Evolutionary conservation across 2,797 vertebrate species (phyloP), one percentile per base, ranked within the genome.

Genomic region (Galaxias olidus): DNA sequence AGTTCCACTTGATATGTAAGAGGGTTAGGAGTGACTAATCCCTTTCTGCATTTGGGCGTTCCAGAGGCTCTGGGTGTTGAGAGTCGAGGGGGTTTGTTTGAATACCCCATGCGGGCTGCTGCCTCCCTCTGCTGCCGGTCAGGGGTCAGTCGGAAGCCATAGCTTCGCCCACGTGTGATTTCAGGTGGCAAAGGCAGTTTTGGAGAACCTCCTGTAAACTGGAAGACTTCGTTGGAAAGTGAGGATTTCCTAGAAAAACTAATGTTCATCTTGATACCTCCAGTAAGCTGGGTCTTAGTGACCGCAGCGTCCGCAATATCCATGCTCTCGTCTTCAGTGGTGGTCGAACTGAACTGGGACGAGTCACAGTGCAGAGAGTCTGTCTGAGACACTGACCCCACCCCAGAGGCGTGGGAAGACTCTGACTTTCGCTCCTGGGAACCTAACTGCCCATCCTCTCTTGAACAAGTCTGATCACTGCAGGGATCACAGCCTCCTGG

Each of bases 1-100:
- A 98, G 83, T 68, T 98, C 93, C 1, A 98, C 94, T 57, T 96
- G 90, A 0, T 98, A 98, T 0, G 90, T 90, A 0, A 86, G 85
- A 0, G 88, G 53, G 41, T 77, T 82, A 1, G 71, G 68, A n/a
- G 84, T 60, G 1, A n/a, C 40, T 0, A 0, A 7, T 4, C 57
- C 72, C 44, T 77, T 75, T 17, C 2, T 60, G 10, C 53, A 80
- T 51, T 59, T 51, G 2, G 17, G 58, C 18, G 65, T 75, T n/a
- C 75, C 51, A 0, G 69, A 73, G 10, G 79, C 70, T 67, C 84
- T 74, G 0, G 92, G 88, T n/a, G 90, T 81, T 0, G 90, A 88
- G 59, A 88, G 82, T 14, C 61, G 76, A 13, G 84, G 68, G 0
- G 59, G 58, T 0, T 78, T 71, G 0, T 76, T 88, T 9, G 79